Base-by-base conservation (phyloP, 2,797 vertebrate species). In the Tamandua tetradactyla region DNA sequence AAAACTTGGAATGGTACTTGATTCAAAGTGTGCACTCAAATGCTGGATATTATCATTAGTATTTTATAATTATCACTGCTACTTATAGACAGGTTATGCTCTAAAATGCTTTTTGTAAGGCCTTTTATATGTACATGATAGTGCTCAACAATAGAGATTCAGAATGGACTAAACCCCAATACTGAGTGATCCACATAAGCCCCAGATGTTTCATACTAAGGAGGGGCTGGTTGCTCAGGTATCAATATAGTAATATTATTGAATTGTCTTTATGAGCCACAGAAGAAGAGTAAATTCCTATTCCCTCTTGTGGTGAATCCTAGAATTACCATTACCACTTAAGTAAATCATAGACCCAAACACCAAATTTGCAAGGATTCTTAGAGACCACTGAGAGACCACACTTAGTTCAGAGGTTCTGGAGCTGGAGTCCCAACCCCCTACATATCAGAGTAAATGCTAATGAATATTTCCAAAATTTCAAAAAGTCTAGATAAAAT, bases 271-370 rank as follows among this genome's bases (percentile, higher is more conserved):
- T 68, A 64, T 27, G 27, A 76, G 64, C 76, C 42, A 15, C 44
- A 30, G 32, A 66, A 23, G 32, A 25, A 40, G 62, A 80, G 27
- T 83, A 76, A 59, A 57, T 64, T 92, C 74, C 37, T 69, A 12
- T 69, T 64, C 78, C 62, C 86, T 87, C 72, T 94, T 84, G 86
- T 95, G 95, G 91, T 75, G 42, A 87, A 35, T 96, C 59, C 30
- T 75, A 85, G 92, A 97, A 95, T 88, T 92, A 82, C 89, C 30
- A n/a, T 62, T 57, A 52, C 37, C 13, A 15, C 40, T 64, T 79
- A 95, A 59, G 7, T 30, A 80, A 71, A 66, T 57, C 42, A 30
- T 5, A 55, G 47, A 68, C 49, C 32, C 76, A 23, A n/a, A 27
- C 20, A 57, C 30, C 44, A 18, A 49, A 32, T 87, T 55, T 90